These are phyloP conservation scores for Drosophila fulvimacula DNA, from an alignment of 2,888 invertebrate genomes.

Conservation along the genomic window DNA sequence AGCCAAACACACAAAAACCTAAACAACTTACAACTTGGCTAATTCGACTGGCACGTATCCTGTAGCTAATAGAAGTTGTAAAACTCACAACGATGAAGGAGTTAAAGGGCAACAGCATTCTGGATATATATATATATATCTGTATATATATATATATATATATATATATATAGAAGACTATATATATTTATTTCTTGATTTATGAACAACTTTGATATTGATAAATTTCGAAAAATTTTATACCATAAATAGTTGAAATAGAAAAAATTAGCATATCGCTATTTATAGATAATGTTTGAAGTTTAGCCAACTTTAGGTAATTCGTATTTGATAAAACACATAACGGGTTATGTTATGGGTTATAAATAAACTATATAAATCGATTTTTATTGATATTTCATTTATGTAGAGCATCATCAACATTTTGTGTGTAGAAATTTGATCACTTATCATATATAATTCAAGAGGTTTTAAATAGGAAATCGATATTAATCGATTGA, in stretches of 20 bases:
- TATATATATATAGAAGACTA: no score
- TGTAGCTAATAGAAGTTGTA: not conserved
- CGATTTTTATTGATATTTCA: not conserved
- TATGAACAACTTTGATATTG: no score
- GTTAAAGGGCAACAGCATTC: no score
- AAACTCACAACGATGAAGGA: not conserved
- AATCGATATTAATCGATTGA: not conserved
- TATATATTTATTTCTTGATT: no score
- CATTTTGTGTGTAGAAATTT: no score
- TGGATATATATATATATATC: no score
- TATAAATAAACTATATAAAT: not conserved
- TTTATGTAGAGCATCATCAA: no score
- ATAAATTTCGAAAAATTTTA: no score
- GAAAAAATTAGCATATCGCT: not conserved
- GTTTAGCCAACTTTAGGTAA: no score
- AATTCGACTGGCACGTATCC: conserved; percentile 5
- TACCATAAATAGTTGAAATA: no score
- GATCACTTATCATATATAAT: no score
- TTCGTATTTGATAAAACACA: not conserved
- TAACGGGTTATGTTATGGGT: not conserved
- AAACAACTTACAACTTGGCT: conserved; percentile 7
- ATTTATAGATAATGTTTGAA: not conserved
- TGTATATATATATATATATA: no score
- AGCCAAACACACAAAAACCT: not conserved
- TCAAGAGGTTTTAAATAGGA: not conserved